Conservation (phyloP, 2,888 invertebrate species). For the Temnothorax ravouxi region DNA sequence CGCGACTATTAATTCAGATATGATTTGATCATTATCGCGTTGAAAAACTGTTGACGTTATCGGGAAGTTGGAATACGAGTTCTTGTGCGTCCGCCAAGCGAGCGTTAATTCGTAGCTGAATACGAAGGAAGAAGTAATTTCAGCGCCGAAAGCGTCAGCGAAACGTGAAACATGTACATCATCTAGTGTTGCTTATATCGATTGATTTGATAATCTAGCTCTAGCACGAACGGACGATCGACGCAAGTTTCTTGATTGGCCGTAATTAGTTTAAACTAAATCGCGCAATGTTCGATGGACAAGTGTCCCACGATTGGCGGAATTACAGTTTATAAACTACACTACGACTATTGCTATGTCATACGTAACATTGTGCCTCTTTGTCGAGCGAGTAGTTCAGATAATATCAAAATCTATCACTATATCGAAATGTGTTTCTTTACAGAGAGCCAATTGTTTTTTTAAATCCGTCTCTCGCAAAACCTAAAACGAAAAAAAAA, state of each 20-base stretch:
- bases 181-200: not conserved
- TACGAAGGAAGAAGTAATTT: conserved; percentile 15
- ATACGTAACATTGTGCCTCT: not conserved
- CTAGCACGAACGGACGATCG: not conserved
- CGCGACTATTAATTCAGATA: conserved; percentile 12
- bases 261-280: conserved; percentile 30
- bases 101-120: not conserved
- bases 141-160: not conserved
- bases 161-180: not conserved
- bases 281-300: conserved; percentile 15
- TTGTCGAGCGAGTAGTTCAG: not conserved
- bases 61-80: not conserved
- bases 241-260: conserved; percentile 38
- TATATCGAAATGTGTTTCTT: not conserved
- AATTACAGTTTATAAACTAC: conserved; percentile 20
- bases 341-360: not conserved
- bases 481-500: not conserved
- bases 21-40: conserved; percentile 16
- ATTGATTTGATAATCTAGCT: conserved; percentile 43
- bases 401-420: not conserved
- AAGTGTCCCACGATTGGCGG: conserved; percentile 22
- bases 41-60: conserved; percentile 10
- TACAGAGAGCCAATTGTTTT: not conserved
- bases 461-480: not conserved
- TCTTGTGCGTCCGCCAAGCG: not conserved